A percentile compares a stretch with the other conserved stretches of the same genome.
Conservation (phyloP, 2,113 vertebrate genomes). For the Sapayoa aenigma region DNA sequence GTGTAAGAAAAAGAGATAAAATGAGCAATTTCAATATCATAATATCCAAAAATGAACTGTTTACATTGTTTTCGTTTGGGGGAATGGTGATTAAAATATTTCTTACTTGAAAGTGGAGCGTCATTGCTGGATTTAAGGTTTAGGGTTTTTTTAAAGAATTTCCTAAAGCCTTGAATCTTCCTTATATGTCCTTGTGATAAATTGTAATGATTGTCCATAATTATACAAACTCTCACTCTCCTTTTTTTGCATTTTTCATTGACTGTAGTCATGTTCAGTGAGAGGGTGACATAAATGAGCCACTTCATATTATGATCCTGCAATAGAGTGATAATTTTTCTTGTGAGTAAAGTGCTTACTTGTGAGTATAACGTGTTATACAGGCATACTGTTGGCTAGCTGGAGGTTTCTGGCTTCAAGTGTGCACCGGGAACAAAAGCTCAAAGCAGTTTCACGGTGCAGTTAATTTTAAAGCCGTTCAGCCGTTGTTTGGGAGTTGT, state of each 20-base stretch:
- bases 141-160: fast-evolving
- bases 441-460: background rate
- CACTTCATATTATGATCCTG: background rate
- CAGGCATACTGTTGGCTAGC: background rate
- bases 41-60: background rate
- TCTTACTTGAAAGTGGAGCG: background rate
- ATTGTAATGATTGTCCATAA: background rate
- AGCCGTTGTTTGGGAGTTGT: background rate
- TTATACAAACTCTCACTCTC: background rate
- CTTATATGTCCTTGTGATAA: background rate
- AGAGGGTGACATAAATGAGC: background rate
- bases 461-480: background rate
- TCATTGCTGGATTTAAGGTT: background rate
- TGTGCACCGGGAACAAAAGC: background rate
- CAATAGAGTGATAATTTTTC: background rate
- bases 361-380: background rate
- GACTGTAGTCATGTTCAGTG: background rate
- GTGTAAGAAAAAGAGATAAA: background rate
- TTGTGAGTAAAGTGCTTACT: too few species aligned
- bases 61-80: background rate
- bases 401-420: background rate
- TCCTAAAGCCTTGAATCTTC: background rate
- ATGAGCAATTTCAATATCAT: background rate
- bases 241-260: background rate
- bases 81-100: background rate